Evolutionary conservation across 2,113 vertebrate genomes (phyloP), one percentile per base, ranked within the genome.

Genomic region (Gymnogyps californianus): DNA sequence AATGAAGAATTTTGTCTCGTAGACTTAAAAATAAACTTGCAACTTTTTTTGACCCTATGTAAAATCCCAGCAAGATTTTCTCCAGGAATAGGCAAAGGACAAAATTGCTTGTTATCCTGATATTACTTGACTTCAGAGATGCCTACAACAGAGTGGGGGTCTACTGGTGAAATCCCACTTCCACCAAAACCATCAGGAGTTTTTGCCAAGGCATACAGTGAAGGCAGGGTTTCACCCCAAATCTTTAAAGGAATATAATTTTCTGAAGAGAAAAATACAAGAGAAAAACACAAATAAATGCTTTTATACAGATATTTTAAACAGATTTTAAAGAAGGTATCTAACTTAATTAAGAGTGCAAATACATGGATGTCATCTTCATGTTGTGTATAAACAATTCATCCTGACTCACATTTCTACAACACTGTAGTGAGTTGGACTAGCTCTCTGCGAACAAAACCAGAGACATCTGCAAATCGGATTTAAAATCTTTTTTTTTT

Each of bases 391-490:
- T 61, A 64, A 94, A 40, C 89, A 71, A 94, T 25, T 85, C 78
- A 32, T 83, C 69, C 40, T 46, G 49, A 90, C 82, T 97, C 81
- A 40, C 47, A 70, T 93, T 92, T 94, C 87, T 69, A 13, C 79
- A 96, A 79, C 85, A 58, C 86, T 54, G 78, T 22, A 93, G 77
- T 77, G 82, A 95, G 90, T 19, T 85, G 96, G 95, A 92, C 69
- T 65, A 90, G 96, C 94, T 78, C 95, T 96, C 89, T n/a, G 81
- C 66, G 10, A 97, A 97, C 96, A 97, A 97, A 84, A 97, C 96
- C 96, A 97, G 97, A 98, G 95, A 98, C 98, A 98, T 98, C 98
- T 98, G 98, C 97, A 97, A 97, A 98, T 98, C 34, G 62, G 97
- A 97, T 96, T 96, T 75, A 70, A 95, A 96, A 93, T 88, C 83